Conservation (phyloP, 1,140 invertebrate species). For the Probaryconus sp. region DNA sequence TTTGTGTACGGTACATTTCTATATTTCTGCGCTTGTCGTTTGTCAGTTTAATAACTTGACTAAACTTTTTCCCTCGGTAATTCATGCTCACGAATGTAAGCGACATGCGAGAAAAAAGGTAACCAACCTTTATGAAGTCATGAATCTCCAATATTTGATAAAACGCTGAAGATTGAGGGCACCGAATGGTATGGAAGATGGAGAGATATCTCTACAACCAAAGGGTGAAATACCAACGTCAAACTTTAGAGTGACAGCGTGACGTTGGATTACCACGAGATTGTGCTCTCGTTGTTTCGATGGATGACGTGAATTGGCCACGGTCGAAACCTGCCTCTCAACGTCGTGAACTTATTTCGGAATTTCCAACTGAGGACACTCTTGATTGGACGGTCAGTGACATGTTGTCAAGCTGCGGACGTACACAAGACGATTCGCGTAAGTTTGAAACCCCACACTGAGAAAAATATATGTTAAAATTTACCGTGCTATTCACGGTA, state of each 20-base stretch:
- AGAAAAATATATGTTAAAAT: neutral
- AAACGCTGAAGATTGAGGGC: constrained; percentile 1
- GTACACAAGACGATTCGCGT: constrained; percentile 7
- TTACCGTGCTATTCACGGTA: too few species aligned
- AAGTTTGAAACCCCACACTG: neutral
- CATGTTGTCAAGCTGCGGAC: constrained; percentile 11
- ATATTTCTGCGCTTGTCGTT: too few species aligned
- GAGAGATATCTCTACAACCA: constrained; percentile 15
- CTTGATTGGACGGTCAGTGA: constrained; percentile 30
- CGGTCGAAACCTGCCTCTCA: constrained; percentile 25
- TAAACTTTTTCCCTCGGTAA: neutral
- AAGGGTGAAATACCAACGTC: constrained; percentile 18
- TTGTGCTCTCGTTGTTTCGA: constrained; percentile 23
- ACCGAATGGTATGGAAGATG: constrained; percentile 5
- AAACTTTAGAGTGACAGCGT: constrained; percentile 32
- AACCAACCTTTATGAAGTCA: neutral
- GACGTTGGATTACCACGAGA: constrained; percentile 37
- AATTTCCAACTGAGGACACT: constrained; percentile 32
- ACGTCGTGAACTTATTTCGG: constrained; percentile 32
- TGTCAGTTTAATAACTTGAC: neutral
- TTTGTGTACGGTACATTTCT: too few species aligned
- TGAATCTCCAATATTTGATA: neutral
- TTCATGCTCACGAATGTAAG: neutral
- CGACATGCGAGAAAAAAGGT: neutral
- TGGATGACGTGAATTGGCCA: constrained; percentile 32